Evolutionary conservation across 2,797 vertebrate species (phyloP).

Genomic region (Bovichtus variegatus): DNA sequence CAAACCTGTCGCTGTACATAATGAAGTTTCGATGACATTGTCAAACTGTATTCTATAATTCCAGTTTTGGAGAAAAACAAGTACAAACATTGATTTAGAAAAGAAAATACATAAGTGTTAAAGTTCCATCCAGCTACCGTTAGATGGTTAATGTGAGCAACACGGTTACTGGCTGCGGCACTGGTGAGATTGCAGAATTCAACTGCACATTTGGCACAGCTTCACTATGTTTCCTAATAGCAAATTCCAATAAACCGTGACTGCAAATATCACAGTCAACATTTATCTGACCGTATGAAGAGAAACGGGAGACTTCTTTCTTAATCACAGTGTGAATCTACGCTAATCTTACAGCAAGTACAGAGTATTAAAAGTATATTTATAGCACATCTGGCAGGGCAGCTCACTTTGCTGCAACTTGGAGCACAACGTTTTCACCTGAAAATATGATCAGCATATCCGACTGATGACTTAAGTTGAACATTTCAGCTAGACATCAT

Average conservation of each 20-base stretch:
- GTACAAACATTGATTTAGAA: neutral
- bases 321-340: constrained; percentile 20
- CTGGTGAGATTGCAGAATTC: constrained; percentile 17
- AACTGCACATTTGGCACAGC: constrained; percentile 30
- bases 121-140: neutral
- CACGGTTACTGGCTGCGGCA: constrained; percentile 11
- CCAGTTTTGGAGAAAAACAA: constrained; percentile 1
- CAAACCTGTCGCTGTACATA: neutral
- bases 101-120: neutral
- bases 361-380: constrained; percentile 23
- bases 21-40: neutral
- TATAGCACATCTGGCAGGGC: constrained; percentile 17
- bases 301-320: neutral
- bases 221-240: constrained; percentile 28
- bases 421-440: constrained; percentile 6
- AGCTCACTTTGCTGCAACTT: constrained; percentile 8
- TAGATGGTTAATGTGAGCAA: constrained; percentile 8
- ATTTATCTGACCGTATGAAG: neutral
- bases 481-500: constrained; percentile 19
- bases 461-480: neutral
- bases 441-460: constrained; percentile 16
- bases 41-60: constrained; percentile 1
- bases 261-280: constrained; percentile 8
- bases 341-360: constrained; percentile 10
- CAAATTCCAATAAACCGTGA: constrained; percentile 6